A percentile compares a stretch with the other conserved stretches of the same genome.
These are phyloP conservation scores for Chymomyza amoena DNA, from an alignment of 2,888 invertebrate genomes.

Conservation along the genomic window DNA sequence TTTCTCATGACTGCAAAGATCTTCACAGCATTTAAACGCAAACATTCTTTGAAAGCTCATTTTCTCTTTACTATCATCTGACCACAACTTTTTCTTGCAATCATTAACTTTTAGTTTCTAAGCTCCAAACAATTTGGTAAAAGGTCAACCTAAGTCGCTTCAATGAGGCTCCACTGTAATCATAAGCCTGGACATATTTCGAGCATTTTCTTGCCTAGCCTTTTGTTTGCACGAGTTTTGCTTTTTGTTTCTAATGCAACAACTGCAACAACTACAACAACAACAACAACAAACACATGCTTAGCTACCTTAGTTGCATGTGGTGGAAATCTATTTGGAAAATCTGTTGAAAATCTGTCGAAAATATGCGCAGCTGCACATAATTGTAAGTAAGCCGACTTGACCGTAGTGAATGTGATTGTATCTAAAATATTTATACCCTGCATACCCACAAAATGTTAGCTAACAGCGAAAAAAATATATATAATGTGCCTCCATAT, in stretches of 20 bases:
- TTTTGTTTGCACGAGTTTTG: conserved; percentile 61
- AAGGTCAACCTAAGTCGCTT: too few relatives aligned
- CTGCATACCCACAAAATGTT: neutral
- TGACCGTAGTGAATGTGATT: neutral
- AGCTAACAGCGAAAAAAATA: neutral
- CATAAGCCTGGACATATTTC: neutral
- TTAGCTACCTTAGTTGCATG: neutral
- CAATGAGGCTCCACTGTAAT: neutral
- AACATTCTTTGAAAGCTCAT: too few relatives aligned
- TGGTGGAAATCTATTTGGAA: conserved; percentile 23
- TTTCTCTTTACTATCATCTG: too few relatives aligned
- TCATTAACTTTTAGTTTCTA: too few relatives aligned
- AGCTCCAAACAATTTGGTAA: too few relatives aligned
- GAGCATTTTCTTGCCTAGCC: neutral
- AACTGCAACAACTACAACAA: conserved; percentile 4
- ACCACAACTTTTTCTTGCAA: too few relatives aligned
- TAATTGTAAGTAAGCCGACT: conserved; percentile 1
- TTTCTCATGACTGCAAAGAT: too few relatives aligned
- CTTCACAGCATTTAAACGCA: too few relatives aligned
- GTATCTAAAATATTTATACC: neutral
- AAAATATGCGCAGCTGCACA: conserved; percentile 65
- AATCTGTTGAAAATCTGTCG: conserved; percentile 64
- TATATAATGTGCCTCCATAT: neutral
- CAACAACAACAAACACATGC: neutral
- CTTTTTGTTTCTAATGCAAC: conserved; percentile 52